A percentile compares a stretch with the other conserved stretches of the same genome.
Conservation (phyloP, 2,888 invertebrate species). For the Trichogramma evanescens region DNA sequence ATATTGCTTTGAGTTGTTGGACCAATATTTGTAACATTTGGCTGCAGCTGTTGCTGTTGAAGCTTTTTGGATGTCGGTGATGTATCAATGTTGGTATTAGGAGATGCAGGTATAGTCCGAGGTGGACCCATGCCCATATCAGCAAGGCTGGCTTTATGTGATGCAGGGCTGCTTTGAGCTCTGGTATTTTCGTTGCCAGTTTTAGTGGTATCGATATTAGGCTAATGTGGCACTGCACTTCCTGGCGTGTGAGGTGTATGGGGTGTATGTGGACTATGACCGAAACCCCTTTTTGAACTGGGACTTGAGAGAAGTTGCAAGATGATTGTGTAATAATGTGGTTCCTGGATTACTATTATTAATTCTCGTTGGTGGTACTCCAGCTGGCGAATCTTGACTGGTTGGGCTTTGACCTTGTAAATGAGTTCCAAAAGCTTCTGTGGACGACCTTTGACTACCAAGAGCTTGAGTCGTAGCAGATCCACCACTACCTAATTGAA, state of each 20-base stretch:
- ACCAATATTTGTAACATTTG: conserved; percentile 20
- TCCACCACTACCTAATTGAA: conserved; percentile 42
- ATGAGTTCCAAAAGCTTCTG: conserved; percentile 40
- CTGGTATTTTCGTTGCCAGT: conserved; percentile 39
- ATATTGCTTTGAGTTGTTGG: conserved; percentile 33
- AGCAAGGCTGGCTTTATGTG: conserved; percentile 37
- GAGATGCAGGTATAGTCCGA: conserved; percentile 42
- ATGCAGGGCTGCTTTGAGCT: too few relatives aligned
- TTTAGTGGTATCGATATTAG: conserved; percentile 37
- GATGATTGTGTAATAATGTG: conserved; percentile 54
- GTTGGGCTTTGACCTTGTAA: conserved; percentile 58
- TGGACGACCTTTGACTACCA: conserved; percentile 10
- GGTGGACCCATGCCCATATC: conserved; percentile 42
- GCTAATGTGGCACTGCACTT: conserved; percentile 42
- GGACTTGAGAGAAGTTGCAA: conserved; percentile 41
- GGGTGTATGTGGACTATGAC: conserved; percentile 45
- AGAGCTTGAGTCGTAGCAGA: not conserved
- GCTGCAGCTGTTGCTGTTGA: conserved; percentile 30
- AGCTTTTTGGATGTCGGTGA: conserved; percentile 41
- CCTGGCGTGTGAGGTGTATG: conserved; percentile 45
- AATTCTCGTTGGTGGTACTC: conserved; percentile 43
- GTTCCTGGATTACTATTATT: conserved; percentile 69
- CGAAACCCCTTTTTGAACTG: conserved; percentile 40
- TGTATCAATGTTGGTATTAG: conserved; percentile 44
- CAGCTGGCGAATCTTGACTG: conserved; percentile 56